Evolutionary conservation across 2,797 vertebrate genomes (phyloP).

Genomic region (Takifugu rubripes): DNA sequence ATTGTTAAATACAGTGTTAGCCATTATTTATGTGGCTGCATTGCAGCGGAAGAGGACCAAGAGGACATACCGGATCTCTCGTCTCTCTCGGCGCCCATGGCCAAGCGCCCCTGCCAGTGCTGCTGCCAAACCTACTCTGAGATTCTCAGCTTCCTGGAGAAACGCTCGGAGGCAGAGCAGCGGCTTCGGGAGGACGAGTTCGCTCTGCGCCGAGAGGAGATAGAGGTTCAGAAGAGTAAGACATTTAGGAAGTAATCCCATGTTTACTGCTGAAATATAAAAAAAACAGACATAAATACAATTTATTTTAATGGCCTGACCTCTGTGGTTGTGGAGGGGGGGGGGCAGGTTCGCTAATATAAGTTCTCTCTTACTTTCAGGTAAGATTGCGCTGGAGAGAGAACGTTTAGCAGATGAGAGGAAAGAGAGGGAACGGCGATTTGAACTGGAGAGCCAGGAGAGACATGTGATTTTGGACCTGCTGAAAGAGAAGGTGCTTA

Average conservation of each 20-base stretch:
- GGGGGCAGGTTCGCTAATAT: background rate
- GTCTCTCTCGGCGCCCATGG: slow-evolving; percentile 50
- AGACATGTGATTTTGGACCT: slow-evolving; percentile 79
- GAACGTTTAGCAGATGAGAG: slow-evolving; percentile 74
- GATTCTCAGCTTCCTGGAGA: slow-evolving; percentile 80
- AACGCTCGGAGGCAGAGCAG: slow-evolving; percentile 79
- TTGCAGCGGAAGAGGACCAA: slow-evolving; percentile 61
- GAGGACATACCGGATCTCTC: slow-evolving; percentile 62
- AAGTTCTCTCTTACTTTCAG: slow-evolving; percentile 26
- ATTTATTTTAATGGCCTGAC: no score
- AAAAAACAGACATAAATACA: background rate
- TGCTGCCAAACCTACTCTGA: slow-evolving; percentile 82
- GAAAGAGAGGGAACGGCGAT: slow-evolving; percentile 74
- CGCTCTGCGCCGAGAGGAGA: slow-evolving; percentile 75
- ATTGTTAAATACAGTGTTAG: background rate
- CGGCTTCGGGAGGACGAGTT: slow-evolving; percentile 79
- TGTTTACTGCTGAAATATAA: no score
- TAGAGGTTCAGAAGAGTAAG: slow-evolving; percentile 77
- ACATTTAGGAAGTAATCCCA: slow-evolving; percentile 1
- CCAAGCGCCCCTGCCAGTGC: slow-evolving; percentile 77
- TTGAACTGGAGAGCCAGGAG: slow-evolving; percentile 80
- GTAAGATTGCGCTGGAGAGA: slow-evolving; percentile 75
- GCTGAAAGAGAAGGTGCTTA: slow-evolving; percentile 77
- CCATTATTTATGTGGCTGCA: slow-evolving; percentile 22
- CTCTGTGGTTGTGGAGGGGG: no score